phyloP scores from a whole-genome alignment of 2,888 invertebrate species.

The Drosophila austrosaltans region DNA sequence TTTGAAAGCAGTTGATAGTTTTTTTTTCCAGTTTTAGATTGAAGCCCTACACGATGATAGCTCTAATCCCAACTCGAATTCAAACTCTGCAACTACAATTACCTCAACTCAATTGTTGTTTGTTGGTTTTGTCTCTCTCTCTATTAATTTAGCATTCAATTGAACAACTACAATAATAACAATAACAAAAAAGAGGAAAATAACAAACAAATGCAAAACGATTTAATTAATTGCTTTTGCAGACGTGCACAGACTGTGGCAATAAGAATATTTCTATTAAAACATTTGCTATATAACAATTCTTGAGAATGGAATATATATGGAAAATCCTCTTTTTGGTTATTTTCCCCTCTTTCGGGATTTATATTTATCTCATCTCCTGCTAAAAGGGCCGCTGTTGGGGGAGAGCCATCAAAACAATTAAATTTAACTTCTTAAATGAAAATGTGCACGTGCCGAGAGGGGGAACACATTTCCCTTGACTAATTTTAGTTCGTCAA shows the following conservation, averaged over 20 bases:
- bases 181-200: too few relatives aligned
- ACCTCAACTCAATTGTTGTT: conserved; percentile 8
- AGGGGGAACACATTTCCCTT: conserved; percentile 4
- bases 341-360: conserved; percentile 8
- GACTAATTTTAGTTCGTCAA: conserved; percentile 40
- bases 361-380: conserved; percentile 16
- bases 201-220: conserved; percentile 22
- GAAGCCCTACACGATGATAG: conserved; percentile 42
- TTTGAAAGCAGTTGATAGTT: background rate
- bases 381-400: background rate
- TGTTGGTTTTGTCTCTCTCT: conserved; percentile 27
- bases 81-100: conserved; percentile 13
- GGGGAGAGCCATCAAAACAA: conserved; percentile 20
- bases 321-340: background rate
- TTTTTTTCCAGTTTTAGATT: conserved; percentile 10
- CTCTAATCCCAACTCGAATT: conserved; percentile 2
- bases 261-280: conserved; percentile 3
- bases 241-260: background rate
- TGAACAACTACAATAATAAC: conserved; percentile 10
- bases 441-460: conserved; percentile 22
- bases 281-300: background rate
- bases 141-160: conserved; percentile 53
- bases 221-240: conserved; percentile 63
- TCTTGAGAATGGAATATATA: background rate
- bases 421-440: conserved; percentile 34